phyloP scores from a whole-genome alignment of 1,140 invertebrate species.

The Drosophila pachea region DNA sequence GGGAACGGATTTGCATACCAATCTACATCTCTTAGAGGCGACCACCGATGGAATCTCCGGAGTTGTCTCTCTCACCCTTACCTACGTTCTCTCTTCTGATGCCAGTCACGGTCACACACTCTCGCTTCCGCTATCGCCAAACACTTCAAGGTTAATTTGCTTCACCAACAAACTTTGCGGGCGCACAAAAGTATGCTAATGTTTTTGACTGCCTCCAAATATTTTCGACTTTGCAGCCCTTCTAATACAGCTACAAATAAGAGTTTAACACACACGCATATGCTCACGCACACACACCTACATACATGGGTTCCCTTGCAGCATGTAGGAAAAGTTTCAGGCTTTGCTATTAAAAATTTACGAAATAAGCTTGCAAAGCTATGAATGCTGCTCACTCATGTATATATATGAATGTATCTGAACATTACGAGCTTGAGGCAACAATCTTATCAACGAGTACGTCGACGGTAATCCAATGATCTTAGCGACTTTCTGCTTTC shows the following conservation, averaged over 20 bases:
- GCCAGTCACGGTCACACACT: constrained; percentile 14
- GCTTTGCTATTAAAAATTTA: not conserved
- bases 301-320: not conserved
- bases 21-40: constrained; percentile 27
- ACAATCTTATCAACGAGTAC: no score
- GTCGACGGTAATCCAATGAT: no score
- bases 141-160: constrained; percentile 71
- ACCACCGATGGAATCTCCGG: not conserved
- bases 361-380: no score
- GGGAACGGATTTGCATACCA: constrained; percentile 42
- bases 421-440: no score
- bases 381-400: no score
- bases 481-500: no score
- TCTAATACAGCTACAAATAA: constrained; percentile 65
- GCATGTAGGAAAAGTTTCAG: not conserved
- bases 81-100: not conserved
- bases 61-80: constrained; percentile 8
- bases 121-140: constrained; percentile 16
- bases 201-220: constrained; percentile 31
- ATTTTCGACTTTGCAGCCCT: constrained; percentile 54
- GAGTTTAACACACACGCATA: constrained; percentile 39
- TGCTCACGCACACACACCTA: not conserved
- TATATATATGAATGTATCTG: no score
- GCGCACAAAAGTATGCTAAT: constrained; percentile 68
- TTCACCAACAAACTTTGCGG: constrained; percentile 62